Evolutionary conservation across 2,888 invertebrate species (phyloP).

Genomic region (Hemistola chrysoprasaria): DNA sequence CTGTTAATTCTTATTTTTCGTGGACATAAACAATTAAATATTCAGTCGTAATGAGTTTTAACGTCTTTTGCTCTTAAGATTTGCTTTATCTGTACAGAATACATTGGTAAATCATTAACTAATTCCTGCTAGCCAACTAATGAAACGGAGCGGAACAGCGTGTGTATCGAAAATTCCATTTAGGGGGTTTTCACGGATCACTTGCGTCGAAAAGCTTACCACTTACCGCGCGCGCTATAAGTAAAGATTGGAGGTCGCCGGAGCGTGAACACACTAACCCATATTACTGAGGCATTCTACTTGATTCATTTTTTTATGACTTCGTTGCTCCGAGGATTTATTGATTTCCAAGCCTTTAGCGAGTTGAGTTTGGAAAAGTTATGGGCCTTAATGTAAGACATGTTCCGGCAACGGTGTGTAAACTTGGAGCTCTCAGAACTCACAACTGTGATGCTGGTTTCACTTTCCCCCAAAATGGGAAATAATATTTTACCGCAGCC

Average conservation of each 20-base stretch:
- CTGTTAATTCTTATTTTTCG: conserved; percentile 18
- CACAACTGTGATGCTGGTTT: background rate
- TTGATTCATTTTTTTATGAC: conserved; percentile 32
- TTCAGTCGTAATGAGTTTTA: conserved; percentile 1
- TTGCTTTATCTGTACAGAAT: conserved; percentile 4
- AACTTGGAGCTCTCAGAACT: background rate
- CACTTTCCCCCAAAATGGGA: conserved; percentile 1
- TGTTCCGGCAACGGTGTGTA: background rate
- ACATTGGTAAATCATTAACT: conserved; percentile 15
- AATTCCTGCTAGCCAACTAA: conserved; percentile 23
- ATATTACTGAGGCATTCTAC: conserved; percentile 28
- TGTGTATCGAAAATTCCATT: conserved; percentile 41
- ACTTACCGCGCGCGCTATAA: conserved; percentile 30
- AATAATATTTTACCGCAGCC: conserved; percentile 1
- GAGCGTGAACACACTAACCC: conserved; percentile 30
- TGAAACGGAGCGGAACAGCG: conserved; percentile 29
- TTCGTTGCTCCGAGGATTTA: conserved; percentile 25
- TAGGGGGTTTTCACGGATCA: conserved; percentile 41
- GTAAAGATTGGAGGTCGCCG: conserved; percentile 24
- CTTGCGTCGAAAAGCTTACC: conserved; percentile 33
- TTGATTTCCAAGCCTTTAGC: conserved; percentile 8
- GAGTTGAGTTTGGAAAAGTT: conserved; percentile 11
- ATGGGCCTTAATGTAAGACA: background rate
- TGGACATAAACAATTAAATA: conserved; percentile 12
- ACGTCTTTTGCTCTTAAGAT: conserved; percentile 3